phyloP scores from a whole-genome alignment of 2,888 invertebrate genomes.

The Apocheima hispidaria region DNA sequence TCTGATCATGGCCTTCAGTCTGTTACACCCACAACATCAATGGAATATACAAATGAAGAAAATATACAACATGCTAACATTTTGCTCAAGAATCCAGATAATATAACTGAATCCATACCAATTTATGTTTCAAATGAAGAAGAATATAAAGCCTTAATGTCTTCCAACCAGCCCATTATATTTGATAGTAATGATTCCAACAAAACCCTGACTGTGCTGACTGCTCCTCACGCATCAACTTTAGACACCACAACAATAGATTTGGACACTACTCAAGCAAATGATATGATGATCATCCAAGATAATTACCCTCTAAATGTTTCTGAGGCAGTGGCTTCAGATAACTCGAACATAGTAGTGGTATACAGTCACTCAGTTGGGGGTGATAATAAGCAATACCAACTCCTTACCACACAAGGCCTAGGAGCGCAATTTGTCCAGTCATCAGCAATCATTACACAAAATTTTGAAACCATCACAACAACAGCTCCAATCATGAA shows the following conservation, averaged over 20 bases:
- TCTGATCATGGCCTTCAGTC: conserved; percentile 57
- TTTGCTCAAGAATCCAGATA: conserved; percentile 64
- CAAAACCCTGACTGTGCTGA: conserved; percentile 75
- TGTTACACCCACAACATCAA: conserved; percentile 58
- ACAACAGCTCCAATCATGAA: conserved; percentile 79
- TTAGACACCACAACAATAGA: conserved; percentile 67
- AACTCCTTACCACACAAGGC: conserved; percentile 74
- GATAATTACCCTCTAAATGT: conserved; percentile 87
- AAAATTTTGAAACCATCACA: conserved; percentile 75
- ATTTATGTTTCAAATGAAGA: conserved; percentile 83
- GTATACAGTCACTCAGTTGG: conserved; percentile 87
- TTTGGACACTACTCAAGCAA: conserved; percentile 82
- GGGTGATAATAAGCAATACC: conserved; percentile 84
- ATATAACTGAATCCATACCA: conserved; percentile 74
- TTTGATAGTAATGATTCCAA: conserved; percentile 72
- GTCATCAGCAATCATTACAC: conserved; percentile 73
- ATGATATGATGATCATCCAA: conserved; percentile 88
- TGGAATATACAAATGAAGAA: conserved; percentile 60
- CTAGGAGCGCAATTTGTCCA: conserved; percentile 74
- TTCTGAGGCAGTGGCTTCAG: conserved; percentile 73
- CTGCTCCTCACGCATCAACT: conserved; percentile 60
- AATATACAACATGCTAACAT: conserved; percentile 59
- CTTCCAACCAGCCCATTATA: conserved; percentile 77
- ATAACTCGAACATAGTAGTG: conserved; percentile 88
- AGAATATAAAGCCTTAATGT: conserved; percentile 79